Conservation (phyloP, 2,113 vertebrate species). For the Podarcis muralis region DNA sequence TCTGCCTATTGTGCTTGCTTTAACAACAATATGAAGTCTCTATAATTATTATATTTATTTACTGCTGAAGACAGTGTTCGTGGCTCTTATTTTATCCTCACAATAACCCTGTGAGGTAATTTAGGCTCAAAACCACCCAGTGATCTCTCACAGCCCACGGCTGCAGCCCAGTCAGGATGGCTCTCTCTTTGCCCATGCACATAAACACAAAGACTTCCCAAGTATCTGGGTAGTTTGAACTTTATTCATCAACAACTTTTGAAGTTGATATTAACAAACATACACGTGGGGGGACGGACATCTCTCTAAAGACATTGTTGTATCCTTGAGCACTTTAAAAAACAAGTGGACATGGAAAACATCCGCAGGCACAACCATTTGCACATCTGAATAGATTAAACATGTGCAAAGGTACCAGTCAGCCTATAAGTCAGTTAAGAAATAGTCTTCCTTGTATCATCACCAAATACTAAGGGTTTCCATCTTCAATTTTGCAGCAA, state of each 20-base stretch:
- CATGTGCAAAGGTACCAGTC: not conserved
- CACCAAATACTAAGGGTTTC: not conserved
- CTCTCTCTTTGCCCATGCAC: no score
- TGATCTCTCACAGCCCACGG: no score
- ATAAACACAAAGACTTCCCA: not conserved
- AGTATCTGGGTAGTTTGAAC: not conserved
- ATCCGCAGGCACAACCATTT: not conserved
- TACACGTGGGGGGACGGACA: not conserved
- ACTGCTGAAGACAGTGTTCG: no score
- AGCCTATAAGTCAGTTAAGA: not conserved
- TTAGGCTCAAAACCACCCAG: no score
- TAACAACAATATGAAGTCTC: not conserved
- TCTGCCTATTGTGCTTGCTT: slow-evolving; percentile 2
- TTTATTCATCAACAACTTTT: not conserved
- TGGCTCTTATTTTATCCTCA: no score
- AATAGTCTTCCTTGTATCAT: not conserved
- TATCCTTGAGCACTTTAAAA: not conserved
- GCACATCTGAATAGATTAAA: not conserved
- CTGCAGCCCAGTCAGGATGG: no score
- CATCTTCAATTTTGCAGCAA: not conserved
- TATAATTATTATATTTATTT: no score
- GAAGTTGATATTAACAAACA: not conserved
- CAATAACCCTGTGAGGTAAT: no score
- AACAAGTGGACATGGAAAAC: not conserved
- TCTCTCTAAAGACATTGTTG: not conserved